Evolutionary conservation across 2,797 vertebrate species (phyloP).

Genomic region (Phrynocephalus guinanensis): DNA sequence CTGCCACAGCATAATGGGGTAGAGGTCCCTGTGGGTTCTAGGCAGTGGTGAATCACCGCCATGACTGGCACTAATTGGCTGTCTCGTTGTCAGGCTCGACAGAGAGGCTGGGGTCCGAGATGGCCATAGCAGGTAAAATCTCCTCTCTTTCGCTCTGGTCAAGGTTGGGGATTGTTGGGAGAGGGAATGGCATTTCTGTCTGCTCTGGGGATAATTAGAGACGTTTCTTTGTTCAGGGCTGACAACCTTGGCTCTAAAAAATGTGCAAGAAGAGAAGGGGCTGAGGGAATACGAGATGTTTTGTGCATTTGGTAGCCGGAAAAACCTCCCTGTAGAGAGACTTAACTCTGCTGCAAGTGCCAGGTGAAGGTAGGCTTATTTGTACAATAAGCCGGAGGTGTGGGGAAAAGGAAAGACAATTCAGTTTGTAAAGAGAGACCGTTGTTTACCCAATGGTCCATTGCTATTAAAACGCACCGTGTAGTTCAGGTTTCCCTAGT

Average conservation of each 20-base stretch:
- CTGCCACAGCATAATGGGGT: background rate
- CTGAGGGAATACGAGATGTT: background rate
- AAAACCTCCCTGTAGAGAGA: background rate
- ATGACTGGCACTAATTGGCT: conserved; percentile 45
- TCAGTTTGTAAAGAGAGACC: background rate
- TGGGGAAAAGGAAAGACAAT: background rate
- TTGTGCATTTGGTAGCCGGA: background rate
- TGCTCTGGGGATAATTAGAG: conserved; percentile 21
- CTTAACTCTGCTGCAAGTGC: background rate
- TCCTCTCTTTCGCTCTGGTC: conserved; percentile 1
- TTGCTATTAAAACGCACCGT: too few species aligned
- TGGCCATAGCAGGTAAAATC: background rate
- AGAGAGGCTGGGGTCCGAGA: conserved; percentile 1
- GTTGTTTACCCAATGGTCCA: too few species aligned
- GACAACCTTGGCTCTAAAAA: background rate
- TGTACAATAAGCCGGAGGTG: background rate
- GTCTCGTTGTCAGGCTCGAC: conserved; percentile 17
- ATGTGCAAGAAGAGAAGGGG: background rate
- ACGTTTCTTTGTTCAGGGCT: background rate
- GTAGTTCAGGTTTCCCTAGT: background rate
- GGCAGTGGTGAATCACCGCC: background rate
- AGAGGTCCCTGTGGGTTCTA: conserved; percentile 18
- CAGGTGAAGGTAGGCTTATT: background rate
- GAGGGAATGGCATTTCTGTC: background rate
- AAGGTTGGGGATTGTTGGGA: conserved; percentile 6